These are phyloP conservation scores for Stenichneumon culpator DNA, from an alignment of 2,888 invertebrate genomes.

Conservation along the genomic window DNA sequence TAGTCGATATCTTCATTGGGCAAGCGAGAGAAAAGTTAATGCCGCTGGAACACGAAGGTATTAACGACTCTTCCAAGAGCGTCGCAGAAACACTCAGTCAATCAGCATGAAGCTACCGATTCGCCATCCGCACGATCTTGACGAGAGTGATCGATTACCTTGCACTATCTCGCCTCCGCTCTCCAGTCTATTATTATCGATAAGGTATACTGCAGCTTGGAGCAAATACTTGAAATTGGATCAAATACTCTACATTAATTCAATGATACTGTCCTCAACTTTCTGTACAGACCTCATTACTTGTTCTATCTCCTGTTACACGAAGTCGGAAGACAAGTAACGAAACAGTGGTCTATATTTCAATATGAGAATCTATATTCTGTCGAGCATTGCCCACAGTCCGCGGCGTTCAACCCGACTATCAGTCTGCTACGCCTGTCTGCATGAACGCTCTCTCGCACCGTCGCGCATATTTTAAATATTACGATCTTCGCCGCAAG, in stretches of 20 bases:
- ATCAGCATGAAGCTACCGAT: background rate
- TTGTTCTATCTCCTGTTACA: too few relatives aligned
- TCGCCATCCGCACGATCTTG: background rate
- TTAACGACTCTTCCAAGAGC: background rate
- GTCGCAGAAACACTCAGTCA: background rate
- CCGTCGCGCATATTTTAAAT: background rate
- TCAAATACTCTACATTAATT: background rate
- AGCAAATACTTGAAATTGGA: too few relatives aligned
- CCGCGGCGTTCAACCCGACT: too few relatives aligned
- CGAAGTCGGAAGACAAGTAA: background rate
- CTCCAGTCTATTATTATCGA: background rate
- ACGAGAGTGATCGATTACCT: constrained; percentile 1
- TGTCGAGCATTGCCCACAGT: too few relatives aligned
- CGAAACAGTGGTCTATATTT: background rate
- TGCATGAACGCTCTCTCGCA: too few relatives aligned
- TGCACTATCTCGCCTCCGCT: background rate
- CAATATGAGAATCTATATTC: too few relatives aligned
- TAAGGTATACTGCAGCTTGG: background rate
- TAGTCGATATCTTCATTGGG: background rate
- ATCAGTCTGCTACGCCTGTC: too few relatives aligned
- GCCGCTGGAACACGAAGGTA: background rate
- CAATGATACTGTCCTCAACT: background rate
- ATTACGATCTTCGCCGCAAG: too few relatives aligned
- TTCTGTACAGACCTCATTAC: too few relatives aligned
- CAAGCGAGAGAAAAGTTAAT: background rate